Evolutionary conservation across 1,140 invertebrate species (phyloP), one percentile per base, ranked within the genome.

Genomic region (Eulimnadia texana): DNA sequence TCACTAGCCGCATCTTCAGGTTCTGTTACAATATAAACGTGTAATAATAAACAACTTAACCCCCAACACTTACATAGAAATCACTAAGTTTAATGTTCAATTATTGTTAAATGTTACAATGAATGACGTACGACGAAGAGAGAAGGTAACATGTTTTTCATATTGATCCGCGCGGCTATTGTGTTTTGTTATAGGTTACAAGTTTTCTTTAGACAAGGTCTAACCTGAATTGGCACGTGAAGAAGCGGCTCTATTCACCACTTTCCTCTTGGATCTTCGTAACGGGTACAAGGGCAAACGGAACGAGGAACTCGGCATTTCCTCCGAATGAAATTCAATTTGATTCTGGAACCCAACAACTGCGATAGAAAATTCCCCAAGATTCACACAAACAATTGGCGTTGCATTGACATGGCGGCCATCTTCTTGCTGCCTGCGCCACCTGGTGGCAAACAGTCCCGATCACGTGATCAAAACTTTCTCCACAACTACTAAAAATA

Each of bases 221-320:
- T 20, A 20, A 52, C 50, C 51, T 22, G 49, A 42, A 22, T 61
- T 61, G 13, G 29, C 49, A 22, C 52, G 60, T 11, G 50, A 54
- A 61, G 60, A 50, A 53, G 51, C 50, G 50, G 28, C 53, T 61
- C 60, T 61, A 25, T 54, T 52, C 50, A 29, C 53, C 11, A 24
- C 50, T 33, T 61, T 61, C 60, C 60, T 50, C 53, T 61, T 61
- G 23, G 60, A 61, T 42, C 60, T 61, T 54, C 60, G 51, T 23
- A 61, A 28, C 16, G 51, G 42, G 23, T 52, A 54, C 29, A 61
- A 51, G 22, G 60, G 60, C 42, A 51, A 61, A 33, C 60, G 51
- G 29, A 61, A 51, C 22, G 60, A 61, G 23, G 60, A 51, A 47
- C 60, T 61, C 3, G 60, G 60, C 60, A 61, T 61, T 61, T 61